Evolutionary conservation across 2,113 vertebrate genomes (phyloP).

Genomic region (Phrynosoma platyrhinos): DNA sequence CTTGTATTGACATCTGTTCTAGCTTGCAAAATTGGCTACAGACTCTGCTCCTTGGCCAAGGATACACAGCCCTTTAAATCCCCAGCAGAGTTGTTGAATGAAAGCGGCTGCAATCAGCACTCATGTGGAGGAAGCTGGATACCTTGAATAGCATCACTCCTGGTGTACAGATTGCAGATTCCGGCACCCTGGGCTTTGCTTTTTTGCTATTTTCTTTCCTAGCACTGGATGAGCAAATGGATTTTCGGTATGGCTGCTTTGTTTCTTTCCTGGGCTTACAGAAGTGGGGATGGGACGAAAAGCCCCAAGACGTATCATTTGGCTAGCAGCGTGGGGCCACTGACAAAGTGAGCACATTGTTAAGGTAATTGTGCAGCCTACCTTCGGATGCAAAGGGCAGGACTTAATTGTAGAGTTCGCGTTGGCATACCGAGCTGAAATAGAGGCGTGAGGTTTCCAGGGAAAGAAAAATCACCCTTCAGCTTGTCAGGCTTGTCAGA

Average conservation of each 20-base stretch:
- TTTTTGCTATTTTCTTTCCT: constrained; percentile 52
- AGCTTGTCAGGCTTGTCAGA: not conserved
- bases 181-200: not conserved
- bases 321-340: not conserved
- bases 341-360: not conserved
- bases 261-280: not conserved
- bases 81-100: not conserved
- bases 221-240: not conserved
- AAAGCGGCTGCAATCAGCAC: not conserved
- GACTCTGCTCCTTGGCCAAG: not conserved
- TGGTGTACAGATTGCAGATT: not conserved
- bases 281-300: constrained; percentile 7
- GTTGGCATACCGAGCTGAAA: fast-evolving
- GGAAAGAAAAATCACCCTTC: fast-evolving
- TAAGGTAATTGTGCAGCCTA: not conserved
- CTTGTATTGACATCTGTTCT: not conserved
- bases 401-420: not conserved
- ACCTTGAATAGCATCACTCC: not conserved
- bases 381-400: not conserved
- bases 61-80: not conserved
- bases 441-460: fast-evolving
- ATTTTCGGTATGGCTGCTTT: not conserved
- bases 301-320: not conserved
- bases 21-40: not conserved
- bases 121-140: not conserved